phyloP scores from a whole-genome alignment of 2,113 vertebrate genomes.

The Parotia lawesii region DNA sequence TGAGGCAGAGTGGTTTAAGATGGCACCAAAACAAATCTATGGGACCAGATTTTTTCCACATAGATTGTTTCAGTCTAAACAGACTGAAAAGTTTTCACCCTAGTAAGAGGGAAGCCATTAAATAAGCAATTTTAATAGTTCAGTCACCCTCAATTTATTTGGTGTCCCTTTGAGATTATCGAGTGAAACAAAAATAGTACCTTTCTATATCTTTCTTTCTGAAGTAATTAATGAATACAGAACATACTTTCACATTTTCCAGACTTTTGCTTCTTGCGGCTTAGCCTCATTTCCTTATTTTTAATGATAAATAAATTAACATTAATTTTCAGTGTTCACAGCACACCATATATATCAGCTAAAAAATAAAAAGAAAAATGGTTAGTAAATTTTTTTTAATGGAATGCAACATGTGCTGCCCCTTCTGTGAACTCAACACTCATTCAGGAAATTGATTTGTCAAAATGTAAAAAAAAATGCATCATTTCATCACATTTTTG shows the following conservation, averaged over 20 bases:
- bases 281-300: slow-evolving; percentile 36
- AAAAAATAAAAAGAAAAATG: background rate
- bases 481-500: slow-evolving; percentile 46
- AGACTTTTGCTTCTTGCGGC: background rate
- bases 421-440: slow-evolving; percentile 33
- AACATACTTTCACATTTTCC: slow-evolving; percentile 39
- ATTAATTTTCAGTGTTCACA: slow-evolving; percentile 29
- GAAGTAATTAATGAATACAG: background rate
- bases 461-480: slow-evolving; percentile 39
- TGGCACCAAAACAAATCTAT: slow-evolving; percentile 58
- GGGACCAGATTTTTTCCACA: slow-evolving; percentile 68
- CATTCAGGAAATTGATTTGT: slow-evolving; percentile 55
- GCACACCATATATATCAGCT: background rate
- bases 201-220: background rate
- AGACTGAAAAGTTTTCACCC: slow-evolving; percentile 65
- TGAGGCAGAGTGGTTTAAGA: slow-evolving; percentile 61
- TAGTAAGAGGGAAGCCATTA: slow-evolving; percentile 59
- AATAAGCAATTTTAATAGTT: slow-evolving; percentile 67
- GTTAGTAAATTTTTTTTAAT: background rate
- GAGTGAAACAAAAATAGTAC: slow-evolving; percentile 58
- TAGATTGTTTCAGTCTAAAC: slow-evolving; percentile 73
- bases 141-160: slow-evolving; percentile 65
- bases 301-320: slow-evolving; percentile 50
- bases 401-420: background rate
- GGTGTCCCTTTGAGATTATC: slow-evolving; percentile 60